These are phyloP conservation scores for Cebidichthys violaceus DNA, from an alignment of 2,113 vertebrate genomes.

Conservation along the genomic window DNA sequence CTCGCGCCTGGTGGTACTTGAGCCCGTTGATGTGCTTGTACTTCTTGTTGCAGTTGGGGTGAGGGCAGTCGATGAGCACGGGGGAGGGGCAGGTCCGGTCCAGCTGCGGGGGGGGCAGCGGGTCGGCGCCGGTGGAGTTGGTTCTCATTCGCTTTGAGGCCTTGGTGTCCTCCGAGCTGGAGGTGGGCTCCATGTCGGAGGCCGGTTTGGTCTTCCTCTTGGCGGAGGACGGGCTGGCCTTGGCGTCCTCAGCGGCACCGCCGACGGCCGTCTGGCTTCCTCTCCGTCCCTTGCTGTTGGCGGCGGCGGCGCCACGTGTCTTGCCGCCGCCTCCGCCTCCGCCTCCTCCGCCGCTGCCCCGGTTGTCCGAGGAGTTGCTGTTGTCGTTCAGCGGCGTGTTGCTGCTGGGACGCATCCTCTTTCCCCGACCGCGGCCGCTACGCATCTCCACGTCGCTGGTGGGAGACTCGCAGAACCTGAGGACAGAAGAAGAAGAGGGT, in stretches of 20 bases:
- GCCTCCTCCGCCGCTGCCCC: conserved; percentile 87
- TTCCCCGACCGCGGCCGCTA: conserved; percentile 93
- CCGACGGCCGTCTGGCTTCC: conserved; percentile 89
- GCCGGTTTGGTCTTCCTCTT: conserved; percentile 94
- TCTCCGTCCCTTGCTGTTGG: conserved; percentile 90
- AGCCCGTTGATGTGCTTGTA: conserved; percentile 99
- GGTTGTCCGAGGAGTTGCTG: conserved; percentile 88
- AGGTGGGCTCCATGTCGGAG: conserved; percentile 96
- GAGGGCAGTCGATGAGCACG: conserved; percentile 95
- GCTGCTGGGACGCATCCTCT: conserved; percentile 92
- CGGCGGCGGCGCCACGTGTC: conserved; percentile 88
- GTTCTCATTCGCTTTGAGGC: conserved; percentile 94
- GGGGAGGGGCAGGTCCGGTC: conserved; percentile 94
- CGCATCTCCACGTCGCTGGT: conserved; percentile 98
- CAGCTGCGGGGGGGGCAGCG: conserved; percentile 72
- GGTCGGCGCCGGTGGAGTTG: conserved; percentile 85
- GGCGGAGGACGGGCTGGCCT: conserved; percentile 91
- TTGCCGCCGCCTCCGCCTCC: conserved; percentile 85
- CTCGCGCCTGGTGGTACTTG: conserved; percentile 97
- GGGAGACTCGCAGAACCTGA: conserved; percentile 97
- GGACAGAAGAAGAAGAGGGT: no score
- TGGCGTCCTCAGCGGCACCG: conserved; percentile 87
- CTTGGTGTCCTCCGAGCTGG: conserved; percentile 96
- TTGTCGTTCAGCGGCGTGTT: conserved; percentile 90
- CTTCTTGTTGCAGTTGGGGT: conserved; percentile 98